Evolutionary conservation across 2,797 vertebrate genomes (phyloP).

Genomic region (Lepilemur ruficaudatus): DNA sequence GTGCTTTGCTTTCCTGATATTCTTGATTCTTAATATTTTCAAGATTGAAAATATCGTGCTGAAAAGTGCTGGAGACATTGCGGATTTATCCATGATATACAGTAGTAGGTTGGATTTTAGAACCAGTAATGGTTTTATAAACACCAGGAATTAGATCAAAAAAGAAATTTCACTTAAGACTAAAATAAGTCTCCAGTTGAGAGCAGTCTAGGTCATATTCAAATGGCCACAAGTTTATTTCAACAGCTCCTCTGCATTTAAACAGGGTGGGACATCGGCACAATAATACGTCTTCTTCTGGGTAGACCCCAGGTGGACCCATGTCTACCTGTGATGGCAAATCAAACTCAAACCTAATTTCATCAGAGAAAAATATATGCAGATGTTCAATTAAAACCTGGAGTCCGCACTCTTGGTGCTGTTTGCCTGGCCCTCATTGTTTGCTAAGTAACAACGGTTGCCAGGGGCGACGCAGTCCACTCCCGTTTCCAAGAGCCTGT

Average conservation of each 20-base stretch:
- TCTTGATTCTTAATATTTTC: too few species aligned
- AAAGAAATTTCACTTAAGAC: neutral
- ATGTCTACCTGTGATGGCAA: constrained; percentile 80
- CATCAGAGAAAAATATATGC: constrained; percentile 91
- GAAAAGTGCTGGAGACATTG: neutral
- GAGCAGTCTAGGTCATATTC: neutral
- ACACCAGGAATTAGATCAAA: neutral
- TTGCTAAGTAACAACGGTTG: constrained; percentile 98
- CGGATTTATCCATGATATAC: neutral
- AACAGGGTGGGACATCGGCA: neutral
- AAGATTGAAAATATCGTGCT: neutral
- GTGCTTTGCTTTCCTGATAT: neutral
- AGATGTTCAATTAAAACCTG: constrained; percentile 94
- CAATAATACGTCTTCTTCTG: neutral
- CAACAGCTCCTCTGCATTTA: neutral
- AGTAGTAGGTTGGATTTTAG: neutral
- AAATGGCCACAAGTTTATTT: neutral
- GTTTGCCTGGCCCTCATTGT: constrained; percentile 95
- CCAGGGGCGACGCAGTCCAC: constrained; percentile 93
- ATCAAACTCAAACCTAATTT: constrained; percentile 81
- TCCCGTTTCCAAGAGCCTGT: constrained; percentile 94
- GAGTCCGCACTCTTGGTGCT: constrained; percentile 89
- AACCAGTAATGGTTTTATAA: neutral
- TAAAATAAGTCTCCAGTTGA: neutral
- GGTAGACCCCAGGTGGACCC: neutral